Evolutionary conservation across 2,113 vertebrate species (phyloP), one percentile per base, ranked within the genome.

Genomic region (Chauna torquata): DNA sequence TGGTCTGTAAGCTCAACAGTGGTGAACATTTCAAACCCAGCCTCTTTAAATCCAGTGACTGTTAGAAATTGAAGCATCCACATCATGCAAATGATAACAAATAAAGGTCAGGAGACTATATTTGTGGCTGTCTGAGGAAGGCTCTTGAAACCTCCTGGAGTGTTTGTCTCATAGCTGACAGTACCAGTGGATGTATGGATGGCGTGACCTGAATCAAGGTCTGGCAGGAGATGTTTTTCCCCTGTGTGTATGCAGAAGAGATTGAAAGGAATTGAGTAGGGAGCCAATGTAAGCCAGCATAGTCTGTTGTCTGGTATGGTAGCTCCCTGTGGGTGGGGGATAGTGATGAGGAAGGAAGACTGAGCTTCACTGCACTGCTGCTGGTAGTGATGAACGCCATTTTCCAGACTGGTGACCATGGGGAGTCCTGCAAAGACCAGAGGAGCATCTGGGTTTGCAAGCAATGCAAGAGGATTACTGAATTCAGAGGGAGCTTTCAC

Each of bases 381-480:
- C 44, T 76, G 30, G 42, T 47, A 28, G 28, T 45, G 40, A 25
- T 38, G 34, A 89, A 12, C 6, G 16, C 6, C 0, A 0, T 58
- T 88, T 49, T 74, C 38, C 23, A 58, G 40, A 45, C 8, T 2
- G 1, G 15, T 11, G 30, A 9, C 5, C 44, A 6, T 42, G 20
- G 19, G 3, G 9, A 62, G 28, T 32, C 44, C 47, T 85, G 44
- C 23, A 45, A 87, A 81, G 40, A 55, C 16, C 17, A 27, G 28
- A 68, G 40, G 32, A 91, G 11, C 20, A 2, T 28, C 55, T 47
- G 32, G 5, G 16, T 66, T 77, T 88, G 74, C 42, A 59, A 8
- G 17, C 30, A 20, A 18, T 5, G 9, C 8, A 16, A 30, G 58
- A 30, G 44, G 5, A 27, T 61, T 61, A 13, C 14, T n/a, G 16